A percentile compares a stretch with the other conserved stretches of the same genome.
Conservation (phyloP, 2,113 vertebrate species). For the Phodopus roborovskii region DNA sequence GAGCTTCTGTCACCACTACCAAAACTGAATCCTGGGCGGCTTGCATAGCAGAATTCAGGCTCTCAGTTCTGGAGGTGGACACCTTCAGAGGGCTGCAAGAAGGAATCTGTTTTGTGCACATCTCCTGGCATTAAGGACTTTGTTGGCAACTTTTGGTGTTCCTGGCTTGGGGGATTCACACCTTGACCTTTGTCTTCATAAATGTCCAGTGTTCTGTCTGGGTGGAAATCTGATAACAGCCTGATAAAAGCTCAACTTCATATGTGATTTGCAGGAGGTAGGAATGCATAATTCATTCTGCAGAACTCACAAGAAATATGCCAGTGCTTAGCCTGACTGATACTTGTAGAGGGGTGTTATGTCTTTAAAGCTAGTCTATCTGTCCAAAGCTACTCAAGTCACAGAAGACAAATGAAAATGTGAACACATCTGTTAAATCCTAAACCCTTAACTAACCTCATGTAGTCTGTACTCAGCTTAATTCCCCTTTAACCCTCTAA, state of each 20-base stretch:
- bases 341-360: rapidly evolving
- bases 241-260: background rate
- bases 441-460: background rate
- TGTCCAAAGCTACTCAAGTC: background rate
- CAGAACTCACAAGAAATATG: background rate
- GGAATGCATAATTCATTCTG: background rate
- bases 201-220: too few relatives aligned
- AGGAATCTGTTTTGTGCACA: background rate
- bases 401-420: background rate
- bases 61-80: background rate
- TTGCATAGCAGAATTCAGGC: background rate
- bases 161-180: background rate
- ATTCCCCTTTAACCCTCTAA: background rate
- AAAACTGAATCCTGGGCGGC: background rate
- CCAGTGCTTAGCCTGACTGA: background rate
- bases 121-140: background rate
- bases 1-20: rapidly evolving
- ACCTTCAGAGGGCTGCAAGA: background rate
- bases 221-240: too few relatives aligned
- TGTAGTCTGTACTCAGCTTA: background rate
- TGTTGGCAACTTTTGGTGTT: background rate
- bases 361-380: background rate
- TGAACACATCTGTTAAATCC: background rate
- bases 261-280: too few relatives aligned
- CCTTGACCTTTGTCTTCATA: background rate